Evolutionary conservation across 2,888 invertebrate genomes (phyloP).

Genomic region (Strigamia crassipes): DNA sequence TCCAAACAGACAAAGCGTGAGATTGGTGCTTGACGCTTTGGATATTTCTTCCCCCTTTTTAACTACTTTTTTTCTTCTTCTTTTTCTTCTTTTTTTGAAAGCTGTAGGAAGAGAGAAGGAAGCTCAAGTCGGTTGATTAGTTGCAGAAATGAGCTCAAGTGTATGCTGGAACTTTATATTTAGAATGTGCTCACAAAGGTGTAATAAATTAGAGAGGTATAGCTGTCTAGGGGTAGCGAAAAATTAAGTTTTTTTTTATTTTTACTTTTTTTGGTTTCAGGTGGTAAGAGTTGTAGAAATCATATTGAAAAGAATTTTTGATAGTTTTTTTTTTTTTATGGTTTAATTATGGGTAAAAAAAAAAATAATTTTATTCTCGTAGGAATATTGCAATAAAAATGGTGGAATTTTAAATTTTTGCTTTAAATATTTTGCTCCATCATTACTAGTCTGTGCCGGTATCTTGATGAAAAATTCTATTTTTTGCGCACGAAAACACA

Average conservation of each 20-base stretch:
- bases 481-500: no score
- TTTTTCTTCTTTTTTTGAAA: neutral
- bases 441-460: no score
- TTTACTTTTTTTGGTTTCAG: no score
- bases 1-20: constrained; percentile 26
- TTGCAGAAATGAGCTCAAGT: constrained; percentile 23
- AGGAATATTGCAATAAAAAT: no score
- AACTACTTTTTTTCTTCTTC: neutral
- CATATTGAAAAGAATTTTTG: no score
- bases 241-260: neutral
- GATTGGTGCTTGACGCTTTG: constrained; percentile 13
- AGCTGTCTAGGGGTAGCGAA: constrained; percentile 4
- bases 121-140: constrained; percentile 3
- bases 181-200: constrained; percentile 30
- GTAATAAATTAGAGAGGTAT: constrained; percentile 5
- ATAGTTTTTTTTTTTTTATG: no score
- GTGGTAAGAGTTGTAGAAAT: no score
- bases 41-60: neutral
- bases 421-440: no score
- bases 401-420: no score
- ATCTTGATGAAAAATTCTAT: no score
- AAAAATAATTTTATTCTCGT: no score
- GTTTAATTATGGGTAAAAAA: no score
- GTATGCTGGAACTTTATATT: constrained; percentile 16
- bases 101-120: neutral